A percentile compares a stretch with the other conserved stretches of the same genome.
These are phyloP conservation scores for Patella caerulea DNA, from an alignment of 2,888 invertebrate species.

Conservation along the genomic window DNA sequence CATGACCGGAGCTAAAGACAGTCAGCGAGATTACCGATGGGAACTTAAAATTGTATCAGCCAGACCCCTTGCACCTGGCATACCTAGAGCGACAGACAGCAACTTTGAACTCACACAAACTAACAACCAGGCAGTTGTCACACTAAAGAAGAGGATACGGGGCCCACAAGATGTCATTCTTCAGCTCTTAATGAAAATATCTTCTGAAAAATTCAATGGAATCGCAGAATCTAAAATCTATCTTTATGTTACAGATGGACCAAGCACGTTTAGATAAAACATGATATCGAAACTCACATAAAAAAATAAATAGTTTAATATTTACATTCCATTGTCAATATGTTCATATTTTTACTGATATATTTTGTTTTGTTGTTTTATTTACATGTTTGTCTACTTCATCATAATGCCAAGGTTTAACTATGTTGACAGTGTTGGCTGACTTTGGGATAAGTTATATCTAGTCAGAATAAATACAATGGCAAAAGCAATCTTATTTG, in stretches of 20 bases:
- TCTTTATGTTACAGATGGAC: conserved; percentile 81
- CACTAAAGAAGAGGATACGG: conserved; percentile 80
- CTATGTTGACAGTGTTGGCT: too few relatives aligned
- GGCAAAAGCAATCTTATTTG: too few relatives aligned
- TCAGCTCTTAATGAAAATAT: conserved; percentile 84
- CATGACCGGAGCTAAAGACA: conserved; percentile 85
- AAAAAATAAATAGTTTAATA: neutral
- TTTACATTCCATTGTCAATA: conserved; percentile 14
- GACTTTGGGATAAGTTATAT: too few relatives aligned
- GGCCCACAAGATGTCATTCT: conserved; percentile 94
- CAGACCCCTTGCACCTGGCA: conserved; percentile 74
- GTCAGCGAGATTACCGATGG: conserved; percentile 82
- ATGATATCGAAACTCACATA: neutral
- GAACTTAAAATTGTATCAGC: conserved; percentile 78
- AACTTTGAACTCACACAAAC: conserved; percentile 70
- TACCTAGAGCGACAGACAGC: conserved; percentile 60
- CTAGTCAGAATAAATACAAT: too few relatives aligned
- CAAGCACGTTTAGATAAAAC: neutral
- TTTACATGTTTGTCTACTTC: neutral
- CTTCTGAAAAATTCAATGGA: conserved; percentile 77
- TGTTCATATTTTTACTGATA: neutral
- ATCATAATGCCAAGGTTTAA: too few relatives aligned
- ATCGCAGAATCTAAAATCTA: conserved; percentile 88
- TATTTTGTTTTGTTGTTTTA: neutral
- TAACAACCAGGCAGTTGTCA: conserved; percentile 78